Evolutionary conservation across 2,888 invertebrate species (phyloP), one percentile per base, ranked within the genome.

Genomic region (Euphydryas editha): DNA sequence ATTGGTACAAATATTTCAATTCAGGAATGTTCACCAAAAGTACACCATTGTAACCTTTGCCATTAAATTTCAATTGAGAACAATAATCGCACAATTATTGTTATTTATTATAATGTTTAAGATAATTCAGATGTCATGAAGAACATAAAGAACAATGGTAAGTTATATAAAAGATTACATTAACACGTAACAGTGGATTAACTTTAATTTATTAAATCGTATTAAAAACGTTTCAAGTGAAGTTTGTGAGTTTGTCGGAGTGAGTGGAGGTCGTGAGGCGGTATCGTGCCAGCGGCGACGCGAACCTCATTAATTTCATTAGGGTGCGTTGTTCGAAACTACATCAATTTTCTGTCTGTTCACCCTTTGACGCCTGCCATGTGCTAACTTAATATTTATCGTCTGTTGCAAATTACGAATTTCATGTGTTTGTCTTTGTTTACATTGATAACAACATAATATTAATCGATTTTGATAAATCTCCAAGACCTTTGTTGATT

Each of bases 281-380:
- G 66, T 44, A 51, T 55, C 62, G 55, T 21, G 64, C 67, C 72
- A 69, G 51, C 70, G 72, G 70, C 69, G 70, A 72, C 57, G 63
- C 46, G 37, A 42, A 75, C 70, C 73, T 73, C 75, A 75, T 76
- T 75, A 75, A 77, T 76, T 75, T 74, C 72, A 74, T 77, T 76
- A 76, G 75, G 67, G 72, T 65, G 72, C 69, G 72, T 71, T 72
- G 77, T 76, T 75, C 58, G 71, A 71, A 76, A 76, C 75, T 73
- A 76, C 73, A 74, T 76, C 74, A 75, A 76, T 76, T 73, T 72
- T 69, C 62, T 66, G 72, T 73, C 71, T 68, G 44, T 64, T 62
- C 68, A 30, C 68, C 65, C 72, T 65, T 47, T 65, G 70, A 66
- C 66, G 72, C 62, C 63, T 72, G 70, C 62, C 69, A 62, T 65